Base-by-base conservation (phyloP, 2,888 invertebrate genomes). In the Lithophane leautieri region DNA sequence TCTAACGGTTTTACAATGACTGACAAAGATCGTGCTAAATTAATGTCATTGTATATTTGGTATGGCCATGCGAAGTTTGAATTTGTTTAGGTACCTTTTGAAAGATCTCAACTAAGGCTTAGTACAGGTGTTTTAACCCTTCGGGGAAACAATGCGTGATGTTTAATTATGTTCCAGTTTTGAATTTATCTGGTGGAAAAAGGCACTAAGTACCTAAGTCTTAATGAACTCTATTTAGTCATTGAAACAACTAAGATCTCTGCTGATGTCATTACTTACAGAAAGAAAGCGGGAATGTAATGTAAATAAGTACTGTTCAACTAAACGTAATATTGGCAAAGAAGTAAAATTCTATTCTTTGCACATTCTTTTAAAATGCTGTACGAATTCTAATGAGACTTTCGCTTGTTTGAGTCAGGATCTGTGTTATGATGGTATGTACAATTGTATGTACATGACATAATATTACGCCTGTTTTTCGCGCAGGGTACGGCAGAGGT, bases 331-430 rank as follows among this genome's bases (percentile, higher is more conserved):
- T 84, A 84, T 76, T 84, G 70, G 81, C 84, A 81, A 81, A 80
- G 16, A 70, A 50, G 63, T 58, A 61, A 44, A 81, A 62, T 60
- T 80, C 60, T 65, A 83, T 85, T 83, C 83, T 85, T 63, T 25
- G 70, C 85, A 75, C 85, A 85, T 85, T 85, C 85, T 75, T 71
- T 73, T 50, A 56, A 77, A 82, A 82, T 71, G 85, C 82, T 85
- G 81, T 60, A 70, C 73, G 83, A 83, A 83, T 83, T 82, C 12
- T 52, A 85, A 83, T 85, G 72, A 73, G 82, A 83, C 83, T 83
- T 83, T 85, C 83, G 70, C 74, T 70, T 54, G 42, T 25, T 61
- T 66, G 68, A 67, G 25, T 67, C 52, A 25, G 65, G 28, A 56
- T 60, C 67, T 74, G 11, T 70, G 63, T 71, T 82, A 71, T 63